phyloP scores from a whole-genome alignment of 1,140 invertebrate genomes.

The Thaumatotibia leucotreta region DNA sequence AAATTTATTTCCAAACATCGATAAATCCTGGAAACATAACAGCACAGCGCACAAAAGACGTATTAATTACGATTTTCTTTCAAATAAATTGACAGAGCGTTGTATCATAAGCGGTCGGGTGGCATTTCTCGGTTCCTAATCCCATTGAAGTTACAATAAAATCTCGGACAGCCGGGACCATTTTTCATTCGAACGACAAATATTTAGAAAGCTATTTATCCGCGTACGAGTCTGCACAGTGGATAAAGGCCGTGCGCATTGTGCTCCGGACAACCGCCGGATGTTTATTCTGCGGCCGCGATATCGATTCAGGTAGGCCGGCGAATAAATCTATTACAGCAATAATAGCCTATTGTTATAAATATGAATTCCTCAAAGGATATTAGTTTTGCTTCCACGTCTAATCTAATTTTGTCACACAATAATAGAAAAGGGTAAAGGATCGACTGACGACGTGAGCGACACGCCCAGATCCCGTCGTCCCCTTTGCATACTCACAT shows the following conservation, averaged over 20 bases:
- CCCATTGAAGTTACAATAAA: constrained; percentile 59
- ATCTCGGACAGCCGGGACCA: constrained; percentile 43
- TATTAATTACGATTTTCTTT: constrained; percentile 54
- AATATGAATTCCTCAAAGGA: constrained; percentile 40
- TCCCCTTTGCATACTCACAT: constrained; percentile 48
- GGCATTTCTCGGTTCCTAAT: constrained; percentile 67
- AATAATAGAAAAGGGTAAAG: constrained; percentile 38
- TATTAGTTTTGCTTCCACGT: constrained; percentile 37
- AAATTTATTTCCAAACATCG: constrained; percentile 36
- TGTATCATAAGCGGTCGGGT: constrained; percentile 52
- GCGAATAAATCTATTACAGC: constrained; percentile 60
- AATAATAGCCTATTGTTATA: constrained; percentile 50
- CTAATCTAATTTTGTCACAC: constrained; percentile 46
- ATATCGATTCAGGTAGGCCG: constrained; percentile 62
- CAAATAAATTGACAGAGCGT: constrained; percentile 41
- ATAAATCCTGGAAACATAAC: constrained; percentile 53
- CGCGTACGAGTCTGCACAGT: constrained; percentile 46
- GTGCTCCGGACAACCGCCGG: constrained; percentile 44
- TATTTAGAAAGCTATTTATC: constrained; percentile 74
- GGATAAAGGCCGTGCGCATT: constrained; percentile 47
- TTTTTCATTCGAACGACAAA: constrained; percentile 72
- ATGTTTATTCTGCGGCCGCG: constrained; percentile 63
- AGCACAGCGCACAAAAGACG: constrained; percentile 39
- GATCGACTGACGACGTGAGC: constrained; percentile 36
- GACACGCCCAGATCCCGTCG: constrained; percentile 44